Evolutionary conservation across 1,140 invertebrate species (phyloP), one percentile per base, ranked within the genome.

Genomic region (Cherax quadricarinatus): DNA sequence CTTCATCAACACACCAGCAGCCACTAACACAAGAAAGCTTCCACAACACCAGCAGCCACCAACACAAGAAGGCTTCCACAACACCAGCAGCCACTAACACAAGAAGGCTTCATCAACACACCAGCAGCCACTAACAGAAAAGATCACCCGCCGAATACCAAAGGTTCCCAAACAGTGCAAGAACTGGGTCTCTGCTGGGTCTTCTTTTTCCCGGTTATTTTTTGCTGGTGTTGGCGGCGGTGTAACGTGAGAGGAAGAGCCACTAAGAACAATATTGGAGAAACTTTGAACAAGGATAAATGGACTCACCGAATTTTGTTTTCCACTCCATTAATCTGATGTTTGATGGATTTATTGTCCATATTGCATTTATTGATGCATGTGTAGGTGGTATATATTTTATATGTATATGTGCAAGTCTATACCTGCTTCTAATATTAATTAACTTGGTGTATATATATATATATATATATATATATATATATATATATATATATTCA

Each of bases 381-480:
- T 66, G 62, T 21, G 18, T 5, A 66, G 12, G 62, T 66, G 62
- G 12, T 66, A 18, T 16, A 21, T 66, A 21, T 66, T 16, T 21
- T 66, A 21, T 16, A 21, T 18, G 12, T 16, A 16, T 12, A 21
- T 66, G 16, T 66, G 14, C 16, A 60, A 10, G 57, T 60, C 57
- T 60, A 41, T 41, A 41, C 30, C 0, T 41, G 30, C 30, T 41
- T 41, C 30, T 41, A 41, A 41, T 41, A 41, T 41, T 41, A 41
- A 41, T 41, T 41, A 41, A 41, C 16, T 2, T 60, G 57, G 9
- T 80, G 3, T 53, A 60, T 83, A 83, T 83, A 60, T 83, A 83
- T 83, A 60, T 83, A 83, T 83, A 60, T 57, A 83, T 83, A 83
- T 57, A 21, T 83, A 83, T 83, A 60, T 83, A 83, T 83, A 83